Base-by-base conservation (phyloP, 1,140 invertebrate genomes). In the Metaphire vulgaris region DNA sequence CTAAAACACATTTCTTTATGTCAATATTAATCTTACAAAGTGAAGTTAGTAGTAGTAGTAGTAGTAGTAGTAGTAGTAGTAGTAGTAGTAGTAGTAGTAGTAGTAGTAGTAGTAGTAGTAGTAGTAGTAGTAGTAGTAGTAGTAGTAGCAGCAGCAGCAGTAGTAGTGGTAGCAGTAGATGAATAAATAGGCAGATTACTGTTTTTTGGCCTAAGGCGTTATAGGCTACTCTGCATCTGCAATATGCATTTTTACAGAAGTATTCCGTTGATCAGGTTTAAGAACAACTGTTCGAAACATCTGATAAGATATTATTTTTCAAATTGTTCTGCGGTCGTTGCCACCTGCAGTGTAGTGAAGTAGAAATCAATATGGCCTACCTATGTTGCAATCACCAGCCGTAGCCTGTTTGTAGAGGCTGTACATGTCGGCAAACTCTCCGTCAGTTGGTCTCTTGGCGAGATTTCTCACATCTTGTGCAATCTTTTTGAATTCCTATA, bases 1-100 rank as follows among this genome's bases (percentile, higher is more conserved):
- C 29, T 70, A 14, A 16, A 70, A 70, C 15, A 29, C 28, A 70
- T 15, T 15, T 15, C 15, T 70, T 15, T 29, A 70, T 70, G 15
- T 15, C 15, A 70, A 70, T 16, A 70, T 15, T 29, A 16, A 29
- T 15, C n/a, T 16, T 65, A 65, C 15, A 65, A 65, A 15, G 15
- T 65, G 64, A 65, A n/a, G n/a, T n/a, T 75, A 75, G 76, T 74
- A 75, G 72, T 77, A 77, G 41, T 75, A 77, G 72, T 77, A 77
- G 72, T 74, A 77, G 76, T 68, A 77, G 76, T 77, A 77, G 76
- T 75, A 77, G 76, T 77, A 77, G 76, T 77, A 77, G 74, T 77
- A 75, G 74, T 77, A 75, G 73, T 69, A 75, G 76, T 75, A 75
- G 76, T 69, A 77, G 76, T 69, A 77, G 73, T 69, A 74, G 72